A percentile compares a stretch with the other conserved stretches of the same genome.
Conservation (phyloP, 2,797 vertebrate species). For the Prunella strophiata region DNA sequence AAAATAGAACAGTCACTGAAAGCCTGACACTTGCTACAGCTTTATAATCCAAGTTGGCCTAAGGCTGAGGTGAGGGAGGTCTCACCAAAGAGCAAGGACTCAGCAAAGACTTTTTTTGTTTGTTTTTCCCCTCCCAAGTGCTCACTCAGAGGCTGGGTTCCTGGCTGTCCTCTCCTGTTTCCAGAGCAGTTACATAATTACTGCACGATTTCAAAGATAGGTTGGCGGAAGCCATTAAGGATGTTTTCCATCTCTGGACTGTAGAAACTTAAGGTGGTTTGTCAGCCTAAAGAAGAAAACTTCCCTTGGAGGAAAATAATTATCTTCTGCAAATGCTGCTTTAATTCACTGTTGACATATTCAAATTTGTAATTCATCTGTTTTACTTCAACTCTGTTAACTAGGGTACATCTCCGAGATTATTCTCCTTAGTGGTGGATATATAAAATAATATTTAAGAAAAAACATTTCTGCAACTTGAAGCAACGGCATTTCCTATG, state of each 20-base stretch:
- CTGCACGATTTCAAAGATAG: constrained; percentile 36
- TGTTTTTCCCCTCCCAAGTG: background rate
- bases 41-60: constrained; percentile 14
- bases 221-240: constrained; percentile 32
- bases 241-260: constrained; percentile 27
- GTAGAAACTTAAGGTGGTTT: constrained; percentile 47
- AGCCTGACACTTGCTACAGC: constrained; percentile 6
- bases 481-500: background rate
- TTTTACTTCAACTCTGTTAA: background rate
- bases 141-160: constrained; percentile 12
- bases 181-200: constrained; percentile 37
- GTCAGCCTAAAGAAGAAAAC: background rate
- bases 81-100: background rate
- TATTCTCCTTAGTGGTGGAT: background rate
- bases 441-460: background rate
- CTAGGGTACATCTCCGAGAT: background rate
- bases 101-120: background rate
- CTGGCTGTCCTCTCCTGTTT: constrained; percentile 19
- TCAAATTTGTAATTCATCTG: background rate
- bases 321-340: background rate
- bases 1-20: background rate
- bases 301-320: background rate
- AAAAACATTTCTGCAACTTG: background rate
- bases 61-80: background rate
- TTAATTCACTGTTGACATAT: background rate